Conservation (phyloP, 2,888 invertebrate species). For the Yponomeuta sedellus region DNA sequence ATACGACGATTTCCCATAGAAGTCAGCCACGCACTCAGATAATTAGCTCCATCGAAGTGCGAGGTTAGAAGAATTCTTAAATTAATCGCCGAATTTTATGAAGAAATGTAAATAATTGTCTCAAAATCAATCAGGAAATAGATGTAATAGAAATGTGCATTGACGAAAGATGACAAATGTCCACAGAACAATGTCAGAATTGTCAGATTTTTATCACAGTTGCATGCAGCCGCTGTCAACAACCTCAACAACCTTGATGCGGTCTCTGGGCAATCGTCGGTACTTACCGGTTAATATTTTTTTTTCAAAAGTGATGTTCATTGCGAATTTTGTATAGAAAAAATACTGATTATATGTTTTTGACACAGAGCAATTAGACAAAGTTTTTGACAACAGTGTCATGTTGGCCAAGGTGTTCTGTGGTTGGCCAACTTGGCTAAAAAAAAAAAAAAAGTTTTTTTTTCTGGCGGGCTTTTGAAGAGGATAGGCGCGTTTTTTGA, state of each 20-base stretch:
- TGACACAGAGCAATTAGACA: too few species aligned
- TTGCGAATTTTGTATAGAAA: not conserved
- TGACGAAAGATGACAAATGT: slow-evolving; percentile 25
- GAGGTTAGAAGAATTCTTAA: slow-evolving; percentile 25
- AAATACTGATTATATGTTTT: too few species aligned
- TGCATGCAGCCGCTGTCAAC: too few species aligned
- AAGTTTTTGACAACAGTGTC: too few species aligned
- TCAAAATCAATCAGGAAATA: not conserved
- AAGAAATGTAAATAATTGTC: not conserved
- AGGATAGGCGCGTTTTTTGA: too few species aligned
- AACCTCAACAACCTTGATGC: not conserved
- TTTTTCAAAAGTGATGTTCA: not conserved
- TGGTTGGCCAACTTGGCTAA: too few species aligned
- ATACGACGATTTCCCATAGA: slow-evolving; percentile 59
- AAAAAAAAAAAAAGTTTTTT: too few species aligned
- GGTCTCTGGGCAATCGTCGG: not conserved
- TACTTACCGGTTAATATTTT: not conserved
- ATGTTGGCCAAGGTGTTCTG: too few species aligned
- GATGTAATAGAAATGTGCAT: not conserved
- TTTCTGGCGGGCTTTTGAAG: too few species aligned
- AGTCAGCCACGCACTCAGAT: slow-evolving; percentile 42
- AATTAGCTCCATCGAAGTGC: slow-evolving; percentile 43
- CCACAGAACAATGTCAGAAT: too few species aligned
- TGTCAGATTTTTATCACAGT: not conserved
- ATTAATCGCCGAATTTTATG: slow-evolving; percentile 16